Evolutionary conservation across 1,140 invertebrate species (phyloP).

Genomic region (Ostrea edulis): DNA sequence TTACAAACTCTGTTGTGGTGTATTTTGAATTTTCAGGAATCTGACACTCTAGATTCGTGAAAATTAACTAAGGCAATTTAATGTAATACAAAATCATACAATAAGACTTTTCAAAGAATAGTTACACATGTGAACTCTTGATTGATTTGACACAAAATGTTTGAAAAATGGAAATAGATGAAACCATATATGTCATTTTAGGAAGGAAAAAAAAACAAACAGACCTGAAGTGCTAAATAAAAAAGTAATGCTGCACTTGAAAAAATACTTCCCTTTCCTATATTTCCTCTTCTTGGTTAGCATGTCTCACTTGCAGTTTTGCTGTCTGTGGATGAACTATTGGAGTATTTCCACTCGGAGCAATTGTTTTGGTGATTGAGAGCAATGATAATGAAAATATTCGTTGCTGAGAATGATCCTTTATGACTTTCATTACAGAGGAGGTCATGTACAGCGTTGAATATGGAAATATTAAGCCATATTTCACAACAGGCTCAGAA

Average conservation of each 20-base stretch:
- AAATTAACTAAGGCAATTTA: too few species aligned
- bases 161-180: too few species aligned
- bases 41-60: too few species aligned
- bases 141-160: too few species aligned
- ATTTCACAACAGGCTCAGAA: neutral
- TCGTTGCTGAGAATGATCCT: neutral
- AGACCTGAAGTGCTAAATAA: neutral
- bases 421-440: neutral
- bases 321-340: neutral
- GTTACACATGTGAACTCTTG: too few species aligned
- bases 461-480: neutral
- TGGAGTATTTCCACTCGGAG: neutral
- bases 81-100: too few species aligned
- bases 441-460: neutral
- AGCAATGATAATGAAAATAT: neutral
- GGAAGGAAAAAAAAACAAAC: neutral
- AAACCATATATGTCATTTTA: neutral
- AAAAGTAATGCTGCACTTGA: neutral
- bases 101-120: too few species aligned
- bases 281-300: neutral
- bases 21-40: too few species aligned
- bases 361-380: neutral
- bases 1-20: too few species aligned
- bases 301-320: neutral
- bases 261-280: neutral